Evolutionary conservation across 1,140 invertebrate genomes (phyloP).

Genomic region (Drosophila lacertosa): DNA sequence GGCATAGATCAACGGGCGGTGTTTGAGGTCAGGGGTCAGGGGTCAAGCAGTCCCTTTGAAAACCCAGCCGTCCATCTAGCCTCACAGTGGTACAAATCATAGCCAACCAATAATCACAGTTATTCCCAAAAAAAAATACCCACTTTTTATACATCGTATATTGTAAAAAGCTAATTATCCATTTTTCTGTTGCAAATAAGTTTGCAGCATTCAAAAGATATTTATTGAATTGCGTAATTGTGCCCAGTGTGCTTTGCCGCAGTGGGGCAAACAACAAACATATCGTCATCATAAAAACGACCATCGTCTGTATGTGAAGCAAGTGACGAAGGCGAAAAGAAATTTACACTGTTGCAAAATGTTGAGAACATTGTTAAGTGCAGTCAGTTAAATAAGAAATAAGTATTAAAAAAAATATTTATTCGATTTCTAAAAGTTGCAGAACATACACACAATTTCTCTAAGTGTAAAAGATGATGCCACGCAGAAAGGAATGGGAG

Average conservation of each 20-base stretch:
- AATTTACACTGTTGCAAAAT: constrained; percentile 22
- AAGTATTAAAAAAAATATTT: too few species aligned
- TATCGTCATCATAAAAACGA: constrained; percentile 70
- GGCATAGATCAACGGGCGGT: constrained; percentile 41
- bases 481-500: neutral
- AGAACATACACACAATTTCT: neutral
- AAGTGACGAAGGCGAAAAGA: constrained; percentile 34
- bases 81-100: constrained; percentile 20
- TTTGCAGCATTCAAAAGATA: neutral
- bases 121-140: too few species aligned
- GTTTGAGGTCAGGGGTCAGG: constrained; percentile 11
- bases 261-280: constrained; percentile 37
- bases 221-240: neutral
- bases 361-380: neutral
- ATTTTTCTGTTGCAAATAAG: neutral
- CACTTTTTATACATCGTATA: too few species aligned
- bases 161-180: too few species aligned
- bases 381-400: neutral
- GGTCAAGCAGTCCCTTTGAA: constrained; percentile 20
- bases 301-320: constrained; percentile 43
- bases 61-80: constrained; percentile 28
- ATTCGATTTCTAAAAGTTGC: too few species aligned
- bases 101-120: too few species aligned
- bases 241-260: constrained; percentile 40
- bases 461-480: constrained; percentile 12